phyloP scores from a whole-genome alignment of 1,140 invertebrate species.

The Nixonia krombeini region DNA sequence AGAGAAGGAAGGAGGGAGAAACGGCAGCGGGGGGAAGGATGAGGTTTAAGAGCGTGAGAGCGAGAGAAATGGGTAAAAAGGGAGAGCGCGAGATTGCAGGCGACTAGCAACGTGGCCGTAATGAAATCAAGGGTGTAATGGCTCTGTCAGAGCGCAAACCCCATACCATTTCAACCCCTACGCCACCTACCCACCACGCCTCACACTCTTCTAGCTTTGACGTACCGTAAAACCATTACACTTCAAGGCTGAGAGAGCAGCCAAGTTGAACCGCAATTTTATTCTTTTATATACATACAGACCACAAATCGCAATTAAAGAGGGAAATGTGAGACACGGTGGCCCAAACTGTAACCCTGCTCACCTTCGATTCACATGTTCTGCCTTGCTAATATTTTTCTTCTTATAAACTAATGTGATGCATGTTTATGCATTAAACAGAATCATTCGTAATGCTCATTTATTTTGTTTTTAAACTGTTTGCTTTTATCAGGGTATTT shows the following conservation, averaged over 20 bases:
- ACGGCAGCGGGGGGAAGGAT: constrained; percentile 27
- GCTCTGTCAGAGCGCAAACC: constrained; percentile 62
- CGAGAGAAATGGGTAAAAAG: constrained; percentile 21
- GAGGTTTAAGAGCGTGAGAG: constrained; percentile 7
- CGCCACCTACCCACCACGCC: constrained; percentile 17
- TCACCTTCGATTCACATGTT: no score
- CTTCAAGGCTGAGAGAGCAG: constrained; percentile 54
- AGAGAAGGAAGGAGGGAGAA: constrained; percentile 30
- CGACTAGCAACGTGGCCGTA: constrained; percentile 59
- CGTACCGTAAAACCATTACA: constrained; percentile 61
- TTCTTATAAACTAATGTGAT: no score
- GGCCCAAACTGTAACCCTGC: not conserved
- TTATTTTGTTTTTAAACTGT: no score
- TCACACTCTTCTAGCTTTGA: constrained; percentile 39
- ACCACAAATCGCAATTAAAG: constrained; percentile 22
- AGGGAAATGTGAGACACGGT: constrained; percentile 17
- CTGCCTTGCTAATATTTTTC: no score
- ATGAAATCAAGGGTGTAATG: constrained; percentile 68
- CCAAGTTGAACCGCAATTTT: constrained; percentile 49
- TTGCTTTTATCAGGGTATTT: no score
- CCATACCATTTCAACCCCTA: constrained; percentile 35
- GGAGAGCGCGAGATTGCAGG: constrained; percentile 53
- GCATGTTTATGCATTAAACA: no score
- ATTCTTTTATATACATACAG: constrained; percentile 15
- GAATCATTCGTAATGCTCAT: no score